phyloP scores from a whole-genome alignment of 2,888 invertebrate genomes.

The Lamellibrachia satsuma region DNA sequence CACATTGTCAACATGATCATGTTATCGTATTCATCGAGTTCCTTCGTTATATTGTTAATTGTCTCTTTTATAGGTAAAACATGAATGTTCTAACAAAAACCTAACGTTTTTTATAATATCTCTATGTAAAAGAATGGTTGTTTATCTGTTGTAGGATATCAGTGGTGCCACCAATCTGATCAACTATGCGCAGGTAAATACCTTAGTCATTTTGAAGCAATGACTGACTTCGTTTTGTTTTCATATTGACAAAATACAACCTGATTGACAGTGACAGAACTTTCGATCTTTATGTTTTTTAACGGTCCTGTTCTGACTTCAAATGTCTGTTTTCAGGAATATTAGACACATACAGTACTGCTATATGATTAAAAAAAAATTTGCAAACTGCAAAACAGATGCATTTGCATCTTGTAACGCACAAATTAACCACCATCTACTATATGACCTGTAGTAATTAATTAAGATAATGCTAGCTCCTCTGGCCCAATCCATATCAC shows the following conservation, averaged over 20 bases:
- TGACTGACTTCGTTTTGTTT: not conserved
- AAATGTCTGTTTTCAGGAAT: no score
- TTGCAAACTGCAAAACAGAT: no score
- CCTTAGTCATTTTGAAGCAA: not conserved
- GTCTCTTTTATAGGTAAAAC: not conserved
- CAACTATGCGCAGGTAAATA: slow-evolving; percentile 36
- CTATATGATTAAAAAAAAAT: no score
- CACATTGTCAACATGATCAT: no score
- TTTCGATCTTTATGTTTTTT: not conserved
- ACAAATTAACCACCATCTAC: not conserved
- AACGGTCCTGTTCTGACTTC: no score
- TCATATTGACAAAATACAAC: not conserved
- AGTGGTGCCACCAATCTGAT: slow-evolving; percentile 36
- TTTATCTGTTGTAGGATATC: slow-evolving; percentile 34
- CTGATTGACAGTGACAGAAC: not conserved
- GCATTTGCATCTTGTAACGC: no score
- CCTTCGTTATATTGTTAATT: no score
- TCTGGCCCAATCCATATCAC: no score
- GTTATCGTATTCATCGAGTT: no score
- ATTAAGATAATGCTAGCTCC: not conserved
- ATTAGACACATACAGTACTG: no score
- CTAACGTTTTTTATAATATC: not conserved
- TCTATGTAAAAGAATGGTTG: not conserved
- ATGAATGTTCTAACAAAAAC: not conserved
- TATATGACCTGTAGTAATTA: not conserved